Conservation (phyloP, 1,140 invertebrate genomes). For the Sogatella furcifera region DNA sequence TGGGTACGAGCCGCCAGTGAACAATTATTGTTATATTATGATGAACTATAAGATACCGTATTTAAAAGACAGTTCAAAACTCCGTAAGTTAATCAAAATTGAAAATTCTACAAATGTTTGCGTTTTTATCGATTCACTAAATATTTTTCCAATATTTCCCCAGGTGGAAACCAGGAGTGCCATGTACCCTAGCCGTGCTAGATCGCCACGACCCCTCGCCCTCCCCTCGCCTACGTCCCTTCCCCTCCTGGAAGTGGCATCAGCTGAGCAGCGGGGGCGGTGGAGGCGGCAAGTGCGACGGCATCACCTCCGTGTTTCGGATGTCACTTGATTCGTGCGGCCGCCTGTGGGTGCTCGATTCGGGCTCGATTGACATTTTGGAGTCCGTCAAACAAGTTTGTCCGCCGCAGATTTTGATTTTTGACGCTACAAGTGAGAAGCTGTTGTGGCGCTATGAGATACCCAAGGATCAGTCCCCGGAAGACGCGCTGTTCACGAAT, state of each 20-base stretch:
- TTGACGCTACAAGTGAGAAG: conserved; percentile 52
- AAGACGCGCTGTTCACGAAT: conserved; percentile 63
- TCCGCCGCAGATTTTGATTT: conserved; percentile 60
- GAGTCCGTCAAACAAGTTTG: conserved; percentile 55
- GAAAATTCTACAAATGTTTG: too few species aligned
- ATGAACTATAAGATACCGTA: too few species aligned
- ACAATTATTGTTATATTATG: too few species aligned
- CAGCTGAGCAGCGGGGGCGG: conserved; percentile 26
- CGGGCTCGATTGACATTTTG: conserved; percentile 58
- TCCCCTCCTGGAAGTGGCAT: conserved; percentile 63
- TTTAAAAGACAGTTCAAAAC: too few species aligned
- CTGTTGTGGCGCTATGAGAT: conserved; percentile 48
- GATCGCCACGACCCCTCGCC: conserved; percentile 27
- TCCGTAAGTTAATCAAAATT: too few species aligned
- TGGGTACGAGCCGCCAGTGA: too few species aligned
- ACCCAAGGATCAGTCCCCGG: conserved; percentile 39
- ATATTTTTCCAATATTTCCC: too few species aligned
- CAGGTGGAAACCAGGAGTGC: conserved; percentile 73
- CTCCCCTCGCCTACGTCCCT: conserved; percentile 54
- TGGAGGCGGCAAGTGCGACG: conserved; percentile 39
- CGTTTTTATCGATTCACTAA: too few species aligned
- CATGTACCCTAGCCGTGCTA: conserved; percentile 45
- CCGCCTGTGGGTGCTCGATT: conserved; percentile 62
- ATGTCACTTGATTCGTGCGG: conserved; percentile 55
- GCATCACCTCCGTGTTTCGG: conserved; percentile 66